Evolutionary conservation across 2,888 invertebrate species (phyloP), one percentile per base, ranked within the genome.

Genomic region (Agrilus mali): DNA sequence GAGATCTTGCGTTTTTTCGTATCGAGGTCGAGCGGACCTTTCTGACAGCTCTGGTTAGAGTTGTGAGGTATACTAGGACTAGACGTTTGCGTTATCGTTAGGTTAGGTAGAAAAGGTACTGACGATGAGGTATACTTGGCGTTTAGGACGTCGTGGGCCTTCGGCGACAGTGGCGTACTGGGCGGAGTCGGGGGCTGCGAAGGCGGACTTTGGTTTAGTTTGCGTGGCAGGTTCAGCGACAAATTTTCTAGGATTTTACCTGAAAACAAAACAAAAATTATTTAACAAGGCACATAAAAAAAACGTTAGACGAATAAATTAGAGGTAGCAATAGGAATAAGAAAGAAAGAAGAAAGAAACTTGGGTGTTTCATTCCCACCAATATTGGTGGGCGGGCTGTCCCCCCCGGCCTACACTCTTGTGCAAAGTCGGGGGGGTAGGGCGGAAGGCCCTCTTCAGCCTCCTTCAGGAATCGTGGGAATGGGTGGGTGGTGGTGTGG

Each of bases 181-280:
- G 71, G 71, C 3, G 70, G 70, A 15, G 71, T 71, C 10, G 71
- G 70, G 5, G 71, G 70, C 52, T 70, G 69, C n/a, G 65, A 65
- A 8, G 65, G 63, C 10, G 68, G 66, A 38, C 48, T 53, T 20
- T 45, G 49, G 32, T 47, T 47, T 37, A 46, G 45, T 46, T 47
- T 52, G 38, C 12, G 15, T 38, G 41, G 42, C 27, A 60, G 55
- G 41, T 61, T 60, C 48, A 66, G 54, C 32, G 61, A 58, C 43
- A 70, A 60, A 51, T 67, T 69, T 53, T 70, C 70, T 57, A 70
- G 59, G 47, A 70, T 68, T 62, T 70, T 70, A 46, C 70, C 70
- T 70, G 61, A 53, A 60, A 56, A 49, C 51, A 54, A 52, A 51
- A 46, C 43, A 44, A 45, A 31, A 36, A 38, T 17, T 17, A 17